Base-by-base conservation (phyloP, 1,140 invertebrate species). In the Drosophila auraria region DNA sequence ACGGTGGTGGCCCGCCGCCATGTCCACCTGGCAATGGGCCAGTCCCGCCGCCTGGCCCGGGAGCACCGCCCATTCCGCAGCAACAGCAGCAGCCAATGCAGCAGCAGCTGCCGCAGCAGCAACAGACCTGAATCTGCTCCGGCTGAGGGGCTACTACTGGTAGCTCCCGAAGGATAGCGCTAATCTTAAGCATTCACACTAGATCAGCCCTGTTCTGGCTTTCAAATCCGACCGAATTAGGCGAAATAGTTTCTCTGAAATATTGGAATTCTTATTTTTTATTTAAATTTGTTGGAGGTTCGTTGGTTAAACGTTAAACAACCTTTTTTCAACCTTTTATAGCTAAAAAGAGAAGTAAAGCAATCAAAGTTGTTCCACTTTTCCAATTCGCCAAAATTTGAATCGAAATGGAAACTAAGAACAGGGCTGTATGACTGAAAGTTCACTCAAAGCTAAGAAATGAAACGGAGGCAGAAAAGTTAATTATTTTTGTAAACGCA, bases 401-500 rank as follows among this genome's bases (percentile, higher is more conserved):
- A 20, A 38, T 40, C 40, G 50, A 71, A 45, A 30, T 20, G n/a
- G 36, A 54, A 56, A 27, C 20, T 17, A 44, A 23, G n/a, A 69
- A 38, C 63, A 71, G 47, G 68, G 63, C n/a, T 69, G 50, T 56
- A 72, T 59, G 83, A 87, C 83, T 87, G 83, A 87, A 87, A 64
- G 66, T 79, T 83, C 81, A 71, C 84, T 78, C 69, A 84, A 63
- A 72, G 51, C 36, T 44, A 76, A 69, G 50, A 40, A 30, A 50
- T 38, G 44, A 63, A 56, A 23, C 27, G 64, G 38, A 57, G 49
- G 42, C 36, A 40, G 47, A 50, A 38, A 36, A 53, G 38, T 44
- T 44, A 38, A 64, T 82, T 89, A 90, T 89, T 89, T 84, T 90
- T 90, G 81, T 89, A 89, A 63, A 75, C 58, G 86, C 84, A 70